Evolutionary conservation across 2,797 vertebrate species (phyloP), one percentile per base, ranked within the genome.

Genomic region (Clangula hyemalis): DNA sequence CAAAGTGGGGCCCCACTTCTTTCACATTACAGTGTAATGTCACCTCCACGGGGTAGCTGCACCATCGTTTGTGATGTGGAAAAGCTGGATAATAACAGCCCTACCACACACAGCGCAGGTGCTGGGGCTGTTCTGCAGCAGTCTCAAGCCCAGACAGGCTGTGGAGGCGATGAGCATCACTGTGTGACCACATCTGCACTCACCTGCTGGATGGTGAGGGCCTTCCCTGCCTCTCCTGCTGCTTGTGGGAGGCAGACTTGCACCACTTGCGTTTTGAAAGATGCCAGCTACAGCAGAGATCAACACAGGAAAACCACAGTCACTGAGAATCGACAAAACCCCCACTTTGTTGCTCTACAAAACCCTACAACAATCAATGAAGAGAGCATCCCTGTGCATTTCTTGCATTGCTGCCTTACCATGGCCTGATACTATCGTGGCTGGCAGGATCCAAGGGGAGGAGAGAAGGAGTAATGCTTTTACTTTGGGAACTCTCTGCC

Each of bases 131-230:
- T n/a, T 8, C 47, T 10, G 39, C 56, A 10, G 39, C 0, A 1
- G 10, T 51, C 0, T 36, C 1, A 2, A 69, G 30, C 28, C 16
- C 4, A 0, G 1, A 3, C 1, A 7, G 47, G 57, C 5, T 8
- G 8, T 13, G 45, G 32, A 54, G 68, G 28, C 51, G 49, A 9
- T 0, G 0, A 79, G 45, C 51, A 13, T 5, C 47, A 36, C 30
- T 3, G 0, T 1, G 27, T 4, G 1, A 14, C 3, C 38, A 5
- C 6, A 6, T 20, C 16, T 30, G 5, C 25, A 84, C 94, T 38
- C 58, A 98, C 98, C 98, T 98, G 96, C 74, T 98, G 95, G 61
- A 98, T 96, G 0, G 95, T 94, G 28, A 95, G 0, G 0, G 90
- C 61, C n/a, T 84, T 92, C 65, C 94, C 94, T 2, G 78, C 93